A percentile compares a stretch with the other conserved stretches of the same genome.
Evolutionary conservation across 2,113 vertebrate genomes (phyloP).

Genomic region (Tragulus kanchil): DNA sequence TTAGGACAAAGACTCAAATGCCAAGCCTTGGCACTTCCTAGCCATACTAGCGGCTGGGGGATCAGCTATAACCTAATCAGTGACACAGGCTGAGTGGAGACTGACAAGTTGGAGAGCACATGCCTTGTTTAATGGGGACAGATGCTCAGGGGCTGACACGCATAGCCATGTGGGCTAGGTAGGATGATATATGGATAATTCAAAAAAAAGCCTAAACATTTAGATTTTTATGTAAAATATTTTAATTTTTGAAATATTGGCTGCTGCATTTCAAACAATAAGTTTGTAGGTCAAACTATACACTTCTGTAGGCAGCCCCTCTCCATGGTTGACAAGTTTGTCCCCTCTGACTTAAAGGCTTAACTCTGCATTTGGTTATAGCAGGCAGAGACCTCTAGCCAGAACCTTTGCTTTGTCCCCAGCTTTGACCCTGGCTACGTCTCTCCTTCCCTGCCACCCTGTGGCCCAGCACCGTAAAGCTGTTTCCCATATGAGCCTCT

Average conservation of each 20-base stretch:
- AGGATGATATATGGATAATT: conserved; percentile 9
- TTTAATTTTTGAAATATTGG: conserved; percentile 18
- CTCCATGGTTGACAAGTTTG: background rate
- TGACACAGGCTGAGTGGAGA: background rate
- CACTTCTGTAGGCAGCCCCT: background rate
- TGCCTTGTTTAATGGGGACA: background rate
- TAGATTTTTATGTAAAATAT: conserved; percentile 43
- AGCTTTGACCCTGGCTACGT: background rate
- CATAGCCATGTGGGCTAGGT: background rate
- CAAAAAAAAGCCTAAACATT: conserved; percentile 13
- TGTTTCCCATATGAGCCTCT: background rate
- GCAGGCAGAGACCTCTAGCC: background rate
- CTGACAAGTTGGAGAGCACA: conserved; percentile 7
- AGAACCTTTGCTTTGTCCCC: background rate
- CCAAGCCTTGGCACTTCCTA: background rate
- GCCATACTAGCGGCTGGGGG: background rate
- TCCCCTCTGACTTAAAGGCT: background rate
- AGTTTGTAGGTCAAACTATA: background rate
- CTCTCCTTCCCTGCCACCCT: background rate
- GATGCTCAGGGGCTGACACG: background rate
- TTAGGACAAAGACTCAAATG: conserved; percentile 29
- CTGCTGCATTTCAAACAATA: conserved; percentile 38
- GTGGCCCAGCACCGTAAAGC: background rate
- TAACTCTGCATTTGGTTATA: conserved; percentile 5
- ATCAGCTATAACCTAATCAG: background rate